Evolutionary conservation across 92 coral and sea anemone genomes (phyloP), one percentile per base, ranked within the genome.

Genomic region (Heteractis magnifica): DNA sequence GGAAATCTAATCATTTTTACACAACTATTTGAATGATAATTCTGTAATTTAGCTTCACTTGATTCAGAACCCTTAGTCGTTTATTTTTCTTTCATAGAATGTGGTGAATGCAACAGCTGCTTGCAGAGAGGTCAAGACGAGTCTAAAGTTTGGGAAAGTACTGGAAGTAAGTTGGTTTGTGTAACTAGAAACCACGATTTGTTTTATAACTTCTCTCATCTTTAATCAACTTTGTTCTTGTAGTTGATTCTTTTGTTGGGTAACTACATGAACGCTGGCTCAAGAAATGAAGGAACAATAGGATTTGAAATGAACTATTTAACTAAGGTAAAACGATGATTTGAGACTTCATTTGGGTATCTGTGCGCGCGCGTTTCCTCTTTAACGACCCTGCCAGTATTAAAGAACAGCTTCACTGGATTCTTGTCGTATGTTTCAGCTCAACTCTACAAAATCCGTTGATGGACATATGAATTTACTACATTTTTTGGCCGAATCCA

Each of bases 101-200:
- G 98, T 97, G 51, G 99, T 97, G 15, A 97, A 97, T 78, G 99
- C 97, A 21, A 97, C 99, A 12, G 99, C 99, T 8, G 99, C 99
- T 11, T 97, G 99, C 82, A 89, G 99, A 78, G 99, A 97, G 81
- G 98, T 97, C 58, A 92, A 95, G 79, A 89, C 96, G 18, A 97
- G 99, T 72, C 79, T 89, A 15, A 97, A 97, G 81, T 97, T 97
- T 80, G 89, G 95, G 55, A 97, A 91, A 77, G 84, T 97, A 34
- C 90, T 97, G 56, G 99, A 97, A 91, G 97, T 93, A 52, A 86
- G 85, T 71, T 20, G 19, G 21, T 62, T 62, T 62, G 3, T 26
- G 21, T 1, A 80, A 4, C 11, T 74, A 49, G 44, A 21, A 56
- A 34, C 44, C 44, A 34, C 44, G 44, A 34, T 15, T 64, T 80